Conservation (phyloP, 1,140 invertebrate species). For the Laupala kohalensis region DNA sequence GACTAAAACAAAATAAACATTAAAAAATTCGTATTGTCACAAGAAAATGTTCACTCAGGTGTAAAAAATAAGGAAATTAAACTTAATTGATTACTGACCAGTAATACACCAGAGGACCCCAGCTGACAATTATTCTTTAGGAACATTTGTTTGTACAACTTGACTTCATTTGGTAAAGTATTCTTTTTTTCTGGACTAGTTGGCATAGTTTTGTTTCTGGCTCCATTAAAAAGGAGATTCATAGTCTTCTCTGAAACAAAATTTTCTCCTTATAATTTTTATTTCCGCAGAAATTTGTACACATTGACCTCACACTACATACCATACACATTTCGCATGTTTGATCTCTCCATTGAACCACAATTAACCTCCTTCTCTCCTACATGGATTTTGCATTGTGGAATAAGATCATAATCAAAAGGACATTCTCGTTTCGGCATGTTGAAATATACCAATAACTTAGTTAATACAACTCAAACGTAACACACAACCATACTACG, state of each 20-base stretch:
- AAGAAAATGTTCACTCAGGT: neutral
- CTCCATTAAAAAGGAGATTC: conserved; percentile 21
- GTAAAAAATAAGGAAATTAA: neutral
- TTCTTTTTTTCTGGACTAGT: conserved; percentile 10
- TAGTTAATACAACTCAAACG: too few species aligned
- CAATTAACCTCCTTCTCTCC: conserved; percentile 22
- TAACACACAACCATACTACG: too few species aligned
- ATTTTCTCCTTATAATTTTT: conserved; percentile 13
- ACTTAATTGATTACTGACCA: conserved; percentile 16
- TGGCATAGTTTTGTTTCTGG: conserved; percentile 17
- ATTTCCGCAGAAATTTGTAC: too few species aligned
- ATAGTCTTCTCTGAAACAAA: conserved; percentile 21
- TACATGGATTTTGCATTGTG: conserved; percentile 24
- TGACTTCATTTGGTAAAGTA: conserved; percentile 7
- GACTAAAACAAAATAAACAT: neutral
- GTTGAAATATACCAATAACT: conserved; percentile 12
- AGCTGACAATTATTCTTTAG: conserved; percentile 22
- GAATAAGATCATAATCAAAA: conserved; percentile 22
- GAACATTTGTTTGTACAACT: conserved; percentile 23
- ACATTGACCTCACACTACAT: too few species aligned
- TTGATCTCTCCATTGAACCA: conserved; percentile 18
- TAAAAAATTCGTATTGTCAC: neutral
- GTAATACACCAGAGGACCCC: conserved; percentile 15
- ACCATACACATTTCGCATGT: conserved; percentile 25
- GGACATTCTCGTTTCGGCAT: conserved; percentile 25